Base-by-base conservation (phyloP, 2,888 invertebrate genomes). In the Autographa pulchrina region DNA sequence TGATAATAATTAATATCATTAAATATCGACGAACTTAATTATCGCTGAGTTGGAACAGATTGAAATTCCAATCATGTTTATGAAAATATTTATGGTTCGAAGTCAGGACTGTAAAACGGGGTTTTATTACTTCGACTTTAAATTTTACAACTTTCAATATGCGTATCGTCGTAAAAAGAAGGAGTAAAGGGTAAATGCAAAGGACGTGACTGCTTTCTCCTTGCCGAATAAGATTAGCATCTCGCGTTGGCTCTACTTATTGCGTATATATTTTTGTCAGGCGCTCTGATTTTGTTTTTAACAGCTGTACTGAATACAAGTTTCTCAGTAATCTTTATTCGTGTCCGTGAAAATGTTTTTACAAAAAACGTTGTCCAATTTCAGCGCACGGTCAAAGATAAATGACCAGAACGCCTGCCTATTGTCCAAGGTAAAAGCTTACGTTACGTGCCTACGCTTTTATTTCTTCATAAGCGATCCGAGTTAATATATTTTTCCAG, bases 71-170 rank as follows among this genome's bases (percentile, higher is more conserved):
- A 77, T 76, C 82, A 73, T 70, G 72, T 79, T 79, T 75, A 81
- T 77, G 62, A 75, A 83, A 84, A 80, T 84, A 84, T 80, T 82
- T 80, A 82, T 80, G 67, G 77, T 62, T 77, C 58, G 48, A 63
- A 80, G 65, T 77, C 63, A 65, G 63, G 60, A 81, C 64, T 77
- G 67, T 62, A 71, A 78, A 83, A 61, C 61, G 58, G 20, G 68
- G 25, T 81, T 82, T 80, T 82, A 82, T 82, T 78, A 61, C 74
- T 72, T 56, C 60, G 71, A 68, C 71, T 84, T 73, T 62, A 84
- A 79, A 77, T 80, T 82, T 81, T 75, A 83, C 74, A 74, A 74
- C 81, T 62, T 76, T 73, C 74, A 77, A 78, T 84, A 84, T 68
- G 81, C 75, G 72, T 72, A 63, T 60, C 68, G 65, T 70, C 74